A percentile compares a stretch with the other conserved stretches of the same genome.
phyloP scores from a whole-genome alignment of 2,113 vertebrate species.

The Cryptomyrus ogoouensis region DNA sequence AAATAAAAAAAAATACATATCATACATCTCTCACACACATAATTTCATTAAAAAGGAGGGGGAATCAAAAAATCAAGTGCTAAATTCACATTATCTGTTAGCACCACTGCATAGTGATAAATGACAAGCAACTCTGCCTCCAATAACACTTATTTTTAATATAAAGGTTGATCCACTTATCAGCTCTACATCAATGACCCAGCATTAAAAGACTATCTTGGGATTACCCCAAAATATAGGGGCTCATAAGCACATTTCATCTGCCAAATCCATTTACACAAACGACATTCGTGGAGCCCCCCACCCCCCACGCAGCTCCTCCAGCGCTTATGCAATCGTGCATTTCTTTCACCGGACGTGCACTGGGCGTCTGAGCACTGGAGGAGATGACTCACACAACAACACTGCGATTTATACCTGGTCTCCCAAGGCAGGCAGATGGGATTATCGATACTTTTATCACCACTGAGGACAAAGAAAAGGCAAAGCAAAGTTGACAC shows the following conservation, averaged over 20 bases:
- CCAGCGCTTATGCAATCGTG: conserved; percentile 45
- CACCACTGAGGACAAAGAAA: background rate
- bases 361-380: background rate
- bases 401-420: conserved; percentile 16
- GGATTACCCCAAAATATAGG: conserved; percentile 69
- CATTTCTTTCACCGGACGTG: background rate
- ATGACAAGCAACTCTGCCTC: background rate
- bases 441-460: background rate
- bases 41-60: background rate
- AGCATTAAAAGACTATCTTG: conserved; percentile 60
- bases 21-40: background rate
- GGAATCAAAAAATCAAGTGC: background rate
- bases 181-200: conserved; percentile 38
- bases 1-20: background rate
- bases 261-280: conserved; percentile 46
- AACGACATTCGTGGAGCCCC: conserved; percentile 27
- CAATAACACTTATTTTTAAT: conserved; percentile 26
- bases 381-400: conserved; percentile 17
- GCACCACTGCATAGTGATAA: background rate
- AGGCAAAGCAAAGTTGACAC: background rate
- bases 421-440: background rate
- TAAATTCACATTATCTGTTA: conserved; percentile 1
- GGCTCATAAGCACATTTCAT: conserved; percentile 53
- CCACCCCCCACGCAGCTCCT: conserved; percentile 25
- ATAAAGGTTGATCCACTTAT: conserved; percentile 27